phyloP scores from a whole-genome alignment of 2,113 vertebrate species.

The Cisticola juncidis region DNA sequence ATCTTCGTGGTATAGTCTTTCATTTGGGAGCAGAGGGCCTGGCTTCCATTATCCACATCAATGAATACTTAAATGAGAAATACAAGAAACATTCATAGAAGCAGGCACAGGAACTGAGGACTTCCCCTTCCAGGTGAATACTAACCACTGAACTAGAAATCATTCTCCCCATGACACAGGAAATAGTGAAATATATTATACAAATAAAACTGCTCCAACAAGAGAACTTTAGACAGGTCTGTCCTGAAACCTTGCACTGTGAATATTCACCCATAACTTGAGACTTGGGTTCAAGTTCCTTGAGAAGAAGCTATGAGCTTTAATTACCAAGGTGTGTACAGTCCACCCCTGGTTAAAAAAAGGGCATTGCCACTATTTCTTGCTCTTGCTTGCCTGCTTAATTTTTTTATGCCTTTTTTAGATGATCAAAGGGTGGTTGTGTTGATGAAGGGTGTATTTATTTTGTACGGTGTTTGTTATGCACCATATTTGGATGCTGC shows the following conservation, averaged over 20 bases:
- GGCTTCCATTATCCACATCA: slow-evolving; percentile 60
- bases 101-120: slow-evolving; percentile 45
- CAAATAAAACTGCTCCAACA: slow-evolving; percentile 60
- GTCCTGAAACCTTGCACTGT: slow-evolving; percentile 40
- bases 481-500: not conserved
- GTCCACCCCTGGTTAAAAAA: slow-evolving; percentile 2
- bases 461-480: not conserved
- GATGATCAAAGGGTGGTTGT: not conserved
- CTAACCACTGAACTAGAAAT: slow-evolving; percentile 42
- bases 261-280: slow-evolving; percentile 51
- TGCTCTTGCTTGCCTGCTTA: slow-evolving; percentile 51
- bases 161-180: slow-evolving; percentile 6
- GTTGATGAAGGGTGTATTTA: slow-evolving; percentile 13
- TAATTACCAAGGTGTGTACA: slow-evolving; percentile 59
- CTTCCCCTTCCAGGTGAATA: slow-evolving; percentile 57
- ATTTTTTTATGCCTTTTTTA: slow-evolving; percentile 36
- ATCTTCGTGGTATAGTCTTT: slow-evolving; percentile 39
- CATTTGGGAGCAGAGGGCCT: slow-evolving; percentile 49
- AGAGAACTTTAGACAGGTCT: slow-evolving; percentile 55
- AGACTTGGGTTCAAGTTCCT: slow-evolving; percentile 52
- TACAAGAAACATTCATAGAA: slow-evolving; percentile 33
- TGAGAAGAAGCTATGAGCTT: slow-evolving; percentile 45
- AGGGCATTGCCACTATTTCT: slow-evolving; percentile 6
- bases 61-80: slow-evolving; percentile 64
- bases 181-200: slow-evolving; percentile 31